Conservation (phyloP, 2,888 invertebrate genomes). For the Philonicus albiceps region DNA sequence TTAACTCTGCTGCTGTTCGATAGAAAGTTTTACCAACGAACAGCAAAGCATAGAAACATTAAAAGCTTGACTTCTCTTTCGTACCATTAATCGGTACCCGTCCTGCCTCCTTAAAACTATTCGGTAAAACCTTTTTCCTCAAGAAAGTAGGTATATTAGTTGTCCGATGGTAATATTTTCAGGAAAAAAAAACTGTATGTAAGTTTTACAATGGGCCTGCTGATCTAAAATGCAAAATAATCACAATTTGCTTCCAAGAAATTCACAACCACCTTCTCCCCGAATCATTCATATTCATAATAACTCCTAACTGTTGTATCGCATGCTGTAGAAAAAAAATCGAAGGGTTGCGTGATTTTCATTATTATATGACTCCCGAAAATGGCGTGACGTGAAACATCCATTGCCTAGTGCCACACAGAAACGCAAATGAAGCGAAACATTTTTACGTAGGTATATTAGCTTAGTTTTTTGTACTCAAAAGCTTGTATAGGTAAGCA, state of each 20-base stretch:
- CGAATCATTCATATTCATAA: conserved; percentile 33
- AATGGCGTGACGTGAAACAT: conserved; percentile 79
- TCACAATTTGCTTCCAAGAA: background rate
- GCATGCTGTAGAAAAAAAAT: conserved; percentile 53
- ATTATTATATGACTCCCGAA: conserved; percentile 76
- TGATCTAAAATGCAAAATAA: background rate
- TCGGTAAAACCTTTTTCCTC: background rate
- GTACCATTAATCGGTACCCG: background rate
- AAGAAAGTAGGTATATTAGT: background rate
- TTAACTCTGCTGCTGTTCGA: background rate
- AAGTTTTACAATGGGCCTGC: background rate
- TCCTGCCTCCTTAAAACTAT: background rate
- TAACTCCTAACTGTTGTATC: conserved; percentile 10
- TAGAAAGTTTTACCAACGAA: background rate
- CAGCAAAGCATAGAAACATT: background rate
- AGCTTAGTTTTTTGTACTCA: background rate
- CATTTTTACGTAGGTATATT: background rate
- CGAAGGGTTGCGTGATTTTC: conserved; percentile 64
- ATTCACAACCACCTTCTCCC: background rate
- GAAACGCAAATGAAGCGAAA: background rate
- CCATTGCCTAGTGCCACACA: conserved; percentile 6
- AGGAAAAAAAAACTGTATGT: background rate
- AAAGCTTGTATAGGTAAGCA: background rate
- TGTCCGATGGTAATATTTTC: background rate
- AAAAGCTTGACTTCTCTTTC: background rate